phyloP scores from a whole-genome alignment of 37 sponge, comb jelly and placozoan species.

The Halichondria panicea region DNA sequence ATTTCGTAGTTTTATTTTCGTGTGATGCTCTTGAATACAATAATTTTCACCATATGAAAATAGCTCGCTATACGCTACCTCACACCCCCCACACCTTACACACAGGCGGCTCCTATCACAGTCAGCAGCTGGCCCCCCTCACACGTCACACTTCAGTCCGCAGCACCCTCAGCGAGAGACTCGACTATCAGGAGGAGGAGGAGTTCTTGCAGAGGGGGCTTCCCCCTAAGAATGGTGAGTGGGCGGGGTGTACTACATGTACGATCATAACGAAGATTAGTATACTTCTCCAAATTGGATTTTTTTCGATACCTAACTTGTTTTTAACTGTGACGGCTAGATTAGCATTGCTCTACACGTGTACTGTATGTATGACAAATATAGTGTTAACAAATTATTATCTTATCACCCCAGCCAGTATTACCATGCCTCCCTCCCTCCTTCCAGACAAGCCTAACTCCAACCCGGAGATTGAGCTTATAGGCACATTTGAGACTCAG shows the following conservation, averaged over 20 bases:
- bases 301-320: too few relatives aligned
- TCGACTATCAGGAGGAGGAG: slow-evolving; percentile 27
- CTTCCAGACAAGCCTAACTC: slow-evolving; percentile 1
- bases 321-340: too few relatives aligned
- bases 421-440: background rate
- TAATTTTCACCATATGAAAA: too few relatives aligned
- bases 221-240: background rate
- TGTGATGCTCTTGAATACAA: too few relatives aligned
- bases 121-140: slow-evolving; percentile 4
- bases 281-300: too few relatives aligned
- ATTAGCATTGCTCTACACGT: background rate
- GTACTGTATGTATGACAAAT: background rate
- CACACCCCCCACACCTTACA: too few relatives aligned
- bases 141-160: background rate
- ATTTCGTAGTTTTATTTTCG: too few relatives aligned
- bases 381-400: too few relatives aligned
- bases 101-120: too few relatives aligned
- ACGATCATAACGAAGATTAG: background rate
- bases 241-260: slow-evolving; percentile 38
- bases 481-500: slow-evolving; percentile 65
- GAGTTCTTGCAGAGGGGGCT: slow-evolving; percentile 13
- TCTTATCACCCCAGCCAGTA: too few relatives aligned
- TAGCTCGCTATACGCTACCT: too few relatives aligned
- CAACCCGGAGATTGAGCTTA: slow-evolving; percentile 17
- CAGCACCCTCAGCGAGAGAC: slow-evolving; percentile 27